Evolutionary conservation across 2,888 invertebrate species (phyloP), one percentile per base, ranked within the genome.

Genomic region (Caenorhabditis drosophilae): DNA sequence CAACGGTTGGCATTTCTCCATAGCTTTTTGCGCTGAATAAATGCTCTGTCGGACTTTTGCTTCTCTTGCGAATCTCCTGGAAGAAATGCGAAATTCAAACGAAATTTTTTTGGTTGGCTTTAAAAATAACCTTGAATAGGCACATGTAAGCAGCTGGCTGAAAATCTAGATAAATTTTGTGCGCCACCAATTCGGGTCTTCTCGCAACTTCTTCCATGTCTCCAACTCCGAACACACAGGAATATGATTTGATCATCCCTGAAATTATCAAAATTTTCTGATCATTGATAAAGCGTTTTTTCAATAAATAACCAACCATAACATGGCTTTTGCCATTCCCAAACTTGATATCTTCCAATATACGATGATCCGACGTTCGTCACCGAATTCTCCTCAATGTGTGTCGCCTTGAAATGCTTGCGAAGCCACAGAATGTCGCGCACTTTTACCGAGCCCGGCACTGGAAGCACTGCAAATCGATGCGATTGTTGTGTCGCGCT

Each of bases 81-180:
- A 45, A 40, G 40, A 36, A 36, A n/a, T 36, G 36, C 36, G n/a
- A 36, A n/a, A 36, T 4, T n/a, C 4, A 7, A 44, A 40, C 9
- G 22, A 31, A 31, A 31, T 31, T 31, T 31, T 31, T 31, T 12
- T 12, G 31, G 31, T 31, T 31, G 6, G 6, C 31, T 31, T 31
- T 23, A n/a, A 18, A 27, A 36, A 11, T 20, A 20, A 67, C 72
- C 59, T 73, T 73, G 34, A 73, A 54, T 25, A 70, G 44, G 38
- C 75, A 75, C 60, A 75, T 66, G 35, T 63, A 69, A 2, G 68
- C 70, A 4, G 75, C 75, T 0, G 75, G 70, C 38, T 75, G 49
- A 41, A 54, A 73, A n/a, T 58, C 60, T 2, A 72, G 38, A 49
- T 75, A 75, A 12, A 75, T 45, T 42, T 75, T 75, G 55, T 75